phyloP scores from a whole-genome alignment of 2,113 vertebrate genomes.

The Spheniscus mendiculus region DNA sequence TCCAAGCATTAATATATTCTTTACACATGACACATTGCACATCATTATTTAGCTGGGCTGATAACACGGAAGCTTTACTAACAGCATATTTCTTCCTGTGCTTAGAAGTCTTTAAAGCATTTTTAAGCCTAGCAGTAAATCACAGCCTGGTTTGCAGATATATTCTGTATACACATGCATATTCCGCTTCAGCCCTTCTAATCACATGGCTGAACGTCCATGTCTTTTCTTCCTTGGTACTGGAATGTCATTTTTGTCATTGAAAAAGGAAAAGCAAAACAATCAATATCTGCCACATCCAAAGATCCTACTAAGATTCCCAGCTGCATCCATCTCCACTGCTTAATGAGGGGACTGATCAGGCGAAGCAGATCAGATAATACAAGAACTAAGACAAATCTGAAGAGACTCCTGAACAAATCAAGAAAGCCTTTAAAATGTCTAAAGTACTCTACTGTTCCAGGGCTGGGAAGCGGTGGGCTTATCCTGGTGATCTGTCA shows the following conservation, averaged over 20 bases:
- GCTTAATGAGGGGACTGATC: not conserved
- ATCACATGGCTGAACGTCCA: not conserved
- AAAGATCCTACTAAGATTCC: not conserved
- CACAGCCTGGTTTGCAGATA: conserved; percentile 59
- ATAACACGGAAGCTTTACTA: conserved; percentile 75
- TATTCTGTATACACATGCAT: conserved; percentile 32
- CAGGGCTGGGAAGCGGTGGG: not conserved
- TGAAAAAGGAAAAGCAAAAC: not conserved
- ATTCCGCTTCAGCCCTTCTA: conserved; percentile 32
- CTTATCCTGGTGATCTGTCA: not conserved
- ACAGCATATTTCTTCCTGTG: conserved; percentile 70
- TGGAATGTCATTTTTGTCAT: not conserved
- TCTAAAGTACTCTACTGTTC: not conserved
- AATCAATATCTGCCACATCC: not conserved
- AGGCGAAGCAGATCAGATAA: not conserved
- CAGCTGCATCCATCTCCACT: not conserved
- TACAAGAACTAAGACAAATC: not conserved
- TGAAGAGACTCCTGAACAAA: not conserved
- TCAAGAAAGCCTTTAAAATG: not conserved
- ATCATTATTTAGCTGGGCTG: conserved; percentile 78
- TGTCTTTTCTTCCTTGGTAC: conserved; percentile 57
- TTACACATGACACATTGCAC: conserved; percentile 73
- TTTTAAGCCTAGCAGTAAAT: conserved; percentile 54
- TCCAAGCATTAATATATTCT: conserved; percentile 74
- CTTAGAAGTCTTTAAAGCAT: conserved; percentile 66